These are phyloP conservation scores for Schizothorax lantsangensis DNA, from an alignment of 2,797 vertebrate species.

Conservation along the genomic window DNA sequence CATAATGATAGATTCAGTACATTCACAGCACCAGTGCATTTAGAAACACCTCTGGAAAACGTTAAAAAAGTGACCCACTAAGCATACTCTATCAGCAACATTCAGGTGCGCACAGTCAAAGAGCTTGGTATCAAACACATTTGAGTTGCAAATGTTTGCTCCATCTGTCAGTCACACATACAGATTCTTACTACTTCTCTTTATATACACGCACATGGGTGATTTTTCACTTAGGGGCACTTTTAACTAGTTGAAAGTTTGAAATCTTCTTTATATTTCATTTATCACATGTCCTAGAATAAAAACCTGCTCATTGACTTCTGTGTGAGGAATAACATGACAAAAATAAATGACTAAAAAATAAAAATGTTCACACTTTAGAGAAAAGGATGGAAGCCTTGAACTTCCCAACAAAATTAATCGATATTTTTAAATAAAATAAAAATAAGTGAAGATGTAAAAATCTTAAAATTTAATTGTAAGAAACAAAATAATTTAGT, in stretches of 20 bases:
- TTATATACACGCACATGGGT: neutral
- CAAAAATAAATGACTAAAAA: neutral
- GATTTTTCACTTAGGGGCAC: neutral
- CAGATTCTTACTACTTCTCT: neutral
- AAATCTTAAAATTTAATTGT: too few relatives aligned
- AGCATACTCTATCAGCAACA: too few relatives aligned
- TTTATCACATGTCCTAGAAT: too few relatives aligned
- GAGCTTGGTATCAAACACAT: slow-evolving; percentile 25
- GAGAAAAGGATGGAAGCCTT: too few relatives aligned
- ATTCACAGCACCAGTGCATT: too few relatives aligned
- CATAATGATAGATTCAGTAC: too few relatives aligned
- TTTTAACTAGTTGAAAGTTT: neutral
- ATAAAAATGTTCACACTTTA: neutral
- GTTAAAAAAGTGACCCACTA: too few relatives aligned
- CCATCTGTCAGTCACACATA: neutral
- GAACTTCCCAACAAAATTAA: too few relatives aligned
- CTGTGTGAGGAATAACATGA: neutral
- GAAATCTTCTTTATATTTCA: neutral
- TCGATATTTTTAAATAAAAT: neutral
- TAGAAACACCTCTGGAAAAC: too few relatives aligned
- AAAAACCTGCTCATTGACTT: too few relatives aligned
- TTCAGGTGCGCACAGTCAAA: neutral
- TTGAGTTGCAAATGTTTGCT: slow-evolving; percentile 59
- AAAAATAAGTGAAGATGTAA: neutral
- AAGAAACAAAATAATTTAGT: neutral